phyloP scores from a whole-genome alignment of 37 sponge, comb jelly and placozoan genomes.

The Amphimedon queenslandica region DNA sequence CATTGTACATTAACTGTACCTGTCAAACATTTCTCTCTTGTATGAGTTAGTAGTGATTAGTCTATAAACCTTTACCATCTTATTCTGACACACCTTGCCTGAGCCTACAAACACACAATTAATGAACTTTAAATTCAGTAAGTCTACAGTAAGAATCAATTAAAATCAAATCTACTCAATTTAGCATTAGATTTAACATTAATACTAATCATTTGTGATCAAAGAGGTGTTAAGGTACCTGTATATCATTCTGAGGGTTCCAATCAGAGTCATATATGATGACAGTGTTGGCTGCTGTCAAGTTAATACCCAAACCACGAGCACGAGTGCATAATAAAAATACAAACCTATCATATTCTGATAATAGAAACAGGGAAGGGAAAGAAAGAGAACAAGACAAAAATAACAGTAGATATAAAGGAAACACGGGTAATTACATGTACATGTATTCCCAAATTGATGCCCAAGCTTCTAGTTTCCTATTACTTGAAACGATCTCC shows the following conservation, averaged over 20 bases:
- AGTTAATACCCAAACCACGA: conserved; percentile 93
- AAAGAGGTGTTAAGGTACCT: too few relatives aligned
- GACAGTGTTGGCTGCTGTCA: conserved; percentile 95
- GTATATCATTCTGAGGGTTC: conserved; percentile 97
- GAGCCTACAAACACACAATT: conserved; percentile 56
- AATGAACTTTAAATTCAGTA: too few relatives aligned
- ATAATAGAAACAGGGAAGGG: too few relatives aligned
- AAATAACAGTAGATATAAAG: too few relatives aligned
- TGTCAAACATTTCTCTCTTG: conserved; percentile 96
- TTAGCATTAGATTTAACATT: not conserved
- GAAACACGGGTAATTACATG: too few relatives aligned
- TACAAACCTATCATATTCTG: conserved; percentile 95
- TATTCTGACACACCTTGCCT: conserved; percentile 92
- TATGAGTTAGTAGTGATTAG: conserved; percentile 90
- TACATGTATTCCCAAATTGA: too few relatives aligned
- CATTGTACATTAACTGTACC: conserved; percentile 29
- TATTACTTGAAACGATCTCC: too few relatives aligned
- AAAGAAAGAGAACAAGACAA: too few relatives aligned
- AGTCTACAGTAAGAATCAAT: too few relatives aligned
- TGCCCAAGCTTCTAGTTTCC: too few relatives aligned
- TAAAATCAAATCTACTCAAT: too few relatives aligned
- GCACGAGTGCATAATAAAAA: conserved; percentile 95
- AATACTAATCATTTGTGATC: too few relatives aligned
- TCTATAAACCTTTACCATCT: conserved; percentile 91
- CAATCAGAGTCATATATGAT: conserved; percentile 98